Evolutionary conservation across 2,888 invertebrate genomes (phyloP).

Genomic region (Lepidocyrtinus sp.): DNA sequence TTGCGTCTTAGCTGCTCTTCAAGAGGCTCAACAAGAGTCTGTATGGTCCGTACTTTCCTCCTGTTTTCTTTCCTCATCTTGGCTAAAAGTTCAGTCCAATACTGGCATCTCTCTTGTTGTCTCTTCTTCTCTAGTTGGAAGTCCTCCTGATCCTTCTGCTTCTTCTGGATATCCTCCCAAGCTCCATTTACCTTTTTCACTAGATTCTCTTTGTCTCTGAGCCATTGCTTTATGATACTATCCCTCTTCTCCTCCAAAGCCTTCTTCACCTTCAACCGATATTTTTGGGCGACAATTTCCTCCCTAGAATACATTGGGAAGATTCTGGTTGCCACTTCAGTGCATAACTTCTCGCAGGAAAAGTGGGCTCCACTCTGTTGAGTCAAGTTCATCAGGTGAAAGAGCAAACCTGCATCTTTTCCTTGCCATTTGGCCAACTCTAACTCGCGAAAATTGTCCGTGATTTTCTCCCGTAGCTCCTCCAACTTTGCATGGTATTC

Average conservation of each 20-base stretch:
- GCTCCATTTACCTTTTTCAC: constrained; percentile 58
- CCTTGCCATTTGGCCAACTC: constrained; percentile 42
- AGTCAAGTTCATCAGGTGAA: constrained; percentile 44
- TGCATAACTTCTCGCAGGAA: constrained; percentile 25
- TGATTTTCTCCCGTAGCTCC: constrained; percentile 50
- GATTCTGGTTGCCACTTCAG: constrained; percentile 59
- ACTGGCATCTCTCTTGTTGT: constrained; percentile 61
- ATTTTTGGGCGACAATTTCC: constrained; percentile 63
- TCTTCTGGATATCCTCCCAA: constrained; percentile 60
- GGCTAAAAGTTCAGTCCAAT: constrained; percentile 60
- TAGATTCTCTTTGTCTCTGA: constrained; percentile 64
- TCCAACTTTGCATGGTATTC: constrained; percentile 67
- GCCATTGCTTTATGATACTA: constrained; percentile 63
- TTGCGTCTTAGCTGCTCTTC: constrained; percentile 44
- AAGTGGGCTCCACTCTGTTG: constrained; percentile 24
- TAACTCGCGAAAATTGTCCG: constrained; percentile 37
- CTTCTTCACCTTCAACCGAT: constrained; percentile 61
- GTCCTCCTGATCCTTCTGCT: constrained; percentile 42
- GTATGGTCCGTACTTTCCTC: constrained; percentile 48
- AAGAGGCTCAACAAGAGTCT: constrained; percentile 58
- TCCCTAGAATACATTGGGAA: constrained; percentile 58
- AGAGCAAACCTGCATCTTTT: constrained; percentile 52
- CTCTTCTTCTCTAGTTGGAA: constrained; percentile 41
- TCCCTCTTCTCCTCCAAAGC: constrained; percentile 63
- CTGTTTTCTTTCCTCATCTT: constrained; percentile 58